Evolutionary conservation across 2,113 vertebrate genomes (phyloP), one percentile per base, ranked within the genome.

Genomic region (Thryonomys swinderianus): DNA sequence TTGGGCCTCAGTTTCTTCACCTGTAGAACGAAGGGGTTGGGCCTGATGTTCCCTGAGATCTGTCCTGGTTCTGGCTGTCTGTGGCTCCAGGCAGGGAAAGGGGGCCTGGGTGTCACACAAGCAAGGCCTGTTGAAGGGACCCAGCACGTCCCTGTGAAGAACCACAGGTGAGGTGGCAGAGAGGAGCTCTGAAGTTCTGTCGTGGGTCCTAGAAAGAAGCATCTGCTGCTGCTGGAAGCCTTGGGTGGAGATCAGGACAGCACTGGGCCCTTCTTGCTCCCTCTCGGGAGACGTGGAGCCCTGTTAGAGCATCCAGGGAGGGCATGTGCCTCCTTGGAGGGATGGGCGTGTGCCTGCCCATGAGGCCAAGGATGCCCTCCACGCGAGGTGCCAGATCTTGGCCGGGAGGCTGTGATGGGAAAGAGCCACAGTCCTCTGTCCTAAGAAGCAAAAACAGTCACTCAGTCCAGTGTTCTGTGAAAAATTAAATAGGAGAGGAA

Each of bases 201-300:
- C 61, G 1, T 1, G 37, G 55, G 85, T 48, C 64, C 51, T n/a
- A 0, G 8, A 76, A 37, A 76, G 48, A 73, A 40, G 64, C 3
- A 32, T 9, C 53, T 37, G 23, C 34, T 42, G 51, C 51, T 45
- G 16, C 21, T 27, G 13, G 53, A 66, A 21, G 45, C 62, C 17
- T 2, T 23, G 16, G 16, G 23, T n/a, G 18, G 85, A 48, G 32
- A 40, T 40, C 57, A 59, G 25, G 18, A 40, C 8, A 21, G 18
- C 0, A n/a, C 7, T 1, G n/a, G 20, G 17, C 16, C 40, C 40
- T 45, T n/a, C 10, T 0, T 18, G 37, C 59, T 18, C 66, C 12
- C 2, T 16, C 66, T 48, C 40, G 25, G 11, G 78, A 42, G 48
- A 37, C 7, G 42, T 5, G n/a, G 64, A 34, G 20, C 5, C 40